Conservation (phyloP, 2,888 invertebrate genomes). For the Hydropsyche betteni region DNA sequence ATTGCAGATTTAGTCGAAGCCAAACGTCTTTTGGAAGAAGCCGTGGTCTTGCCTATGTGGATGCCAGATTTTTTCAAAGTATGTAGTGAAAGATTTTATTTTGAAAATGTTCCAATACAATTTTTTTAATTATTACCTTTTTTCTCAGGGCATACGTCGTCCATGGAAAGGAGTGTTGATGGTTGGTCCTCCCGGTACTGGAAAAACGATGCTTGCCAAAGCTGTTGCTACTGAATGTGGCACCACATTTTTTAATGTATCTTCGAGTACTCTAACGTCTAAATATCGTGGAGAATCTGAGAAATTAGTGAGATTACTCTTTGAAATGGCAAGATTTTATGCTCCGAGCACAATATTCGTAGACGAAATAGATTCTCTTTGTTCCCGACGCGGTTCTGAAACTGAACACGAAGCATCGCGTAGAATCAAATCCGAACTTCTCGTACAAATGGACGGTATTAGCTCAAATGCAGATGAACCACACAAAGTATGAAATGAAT, state of each 20-base stretch:
- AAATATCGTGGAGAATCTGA: slow-evolving; percentile 99
- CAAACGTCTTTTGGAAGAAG: slow-evolving; percentile 92
- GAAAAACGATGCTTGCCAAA: slow-evolving; percentile 97
- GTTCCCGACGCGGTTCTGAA: slow-evolving; percentile 93
- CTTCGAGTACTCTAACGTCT: slow-evolving; percentile 95
- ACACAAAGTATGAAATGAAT: slow-evolving; percentile 61
- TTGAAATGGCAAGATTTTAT: slow-evolving; percentile 99
- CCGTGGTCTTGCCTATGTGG: slow-evolving; percentile 96
- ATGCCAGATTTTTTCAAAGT: slow-evolving; percentile 99
- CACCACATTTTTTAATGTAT: slow-evolving; percentile 97
- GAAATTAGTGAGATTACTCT: slow-evolving; percentile 93
- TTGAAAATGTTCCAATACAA: no score
- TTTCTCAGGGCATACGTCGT: slow-evolving; percentile 82
- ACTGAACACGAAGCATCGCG: slow-evolving; percentile 98
- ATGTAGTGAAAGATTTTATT: slow-evolving; percentile 45
- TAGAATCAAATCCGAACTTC: slow-evolving; percentile 94
- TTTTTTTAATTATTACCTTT: background rate
- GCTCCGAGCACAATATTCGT: slow-evolving; percentile 99
- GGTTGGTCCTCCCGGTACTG: slow-evolving; percentile 93
- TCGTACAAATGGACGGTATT: slow-evolving; percentile 99
- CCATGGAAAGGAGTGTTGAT: slow-evolving; percentile 97
- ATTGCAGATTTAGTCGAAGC: slow-evolving; percentile 91
- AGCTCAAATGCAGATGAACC: slow-evolving; percentile 74
- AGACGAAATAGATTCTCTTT: slow-evolving; percentile 98
- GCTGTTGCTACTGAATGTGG: slow-evolving; percentile 99